Percentiles rank a stretch among this genome's conserved stretches.
phyloP scores from a whole-genome alignment of 2,797 vertebrate species.

The Ataeniobius toweri region DNA sequence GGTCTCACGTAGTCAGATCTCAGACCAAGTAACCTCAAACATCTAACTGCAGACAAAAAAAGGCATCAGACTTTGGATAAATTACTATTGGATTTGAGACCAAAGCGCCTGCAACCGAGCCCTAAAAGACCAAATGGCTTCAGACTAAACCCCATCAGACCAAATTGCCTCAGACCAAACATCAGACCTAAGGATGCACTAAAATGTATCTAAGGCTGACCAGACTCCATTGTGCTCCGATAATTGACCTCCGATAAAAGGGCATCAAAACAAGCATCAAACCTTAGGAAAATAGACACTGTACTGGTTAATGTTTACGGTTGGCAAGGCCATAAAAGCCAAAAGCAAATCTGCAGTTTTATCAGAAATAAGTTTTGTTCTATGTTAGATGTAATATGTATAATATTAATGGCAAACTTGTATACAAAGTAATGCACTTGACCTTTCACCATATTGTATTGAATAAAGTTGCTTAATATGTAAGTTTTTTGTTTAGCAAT shows the following conservation, averaged over 20 bases:
- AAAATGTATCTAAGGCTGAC: neutral
- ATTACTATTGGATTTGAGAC: too few relatives aligned
- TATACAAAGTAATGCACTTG: neutral
- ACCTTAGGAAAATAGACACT: neutral
- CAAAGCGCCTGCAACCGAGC: neutral
- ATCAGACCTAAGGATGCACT: neutral
- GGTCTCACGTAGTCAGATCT: neutral
- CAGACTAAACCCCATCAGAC: neutral
- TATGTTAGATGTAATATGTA: neutral
- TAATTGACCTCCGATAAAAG: neutral
- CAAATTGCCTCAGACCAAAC: neutral
- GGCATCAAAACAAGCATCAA: neutral
- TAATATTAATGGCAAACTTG: neutral
- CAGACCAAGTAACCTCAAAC: neutral
- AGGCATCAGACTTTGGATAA: too few relatives aligned
- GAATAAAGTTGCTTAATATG: neutral
- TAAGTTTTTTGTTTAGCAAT: neutral
- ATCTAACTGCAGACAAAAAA: neutral
- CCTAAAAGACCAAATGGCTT: neutral
- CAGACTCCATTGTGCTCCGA: neutral
- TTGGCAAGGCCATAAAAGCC: neutral
- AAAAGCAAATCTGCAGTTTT: neutral
- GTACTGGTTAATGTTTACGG: too few relatives aligned
- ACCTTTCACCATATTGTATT: neutral
- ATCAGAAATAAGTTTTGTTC: neutral